Conservation (phyloP, 2,113 vertebrate genomes). For the Grammomys dolichurus region DNA sequence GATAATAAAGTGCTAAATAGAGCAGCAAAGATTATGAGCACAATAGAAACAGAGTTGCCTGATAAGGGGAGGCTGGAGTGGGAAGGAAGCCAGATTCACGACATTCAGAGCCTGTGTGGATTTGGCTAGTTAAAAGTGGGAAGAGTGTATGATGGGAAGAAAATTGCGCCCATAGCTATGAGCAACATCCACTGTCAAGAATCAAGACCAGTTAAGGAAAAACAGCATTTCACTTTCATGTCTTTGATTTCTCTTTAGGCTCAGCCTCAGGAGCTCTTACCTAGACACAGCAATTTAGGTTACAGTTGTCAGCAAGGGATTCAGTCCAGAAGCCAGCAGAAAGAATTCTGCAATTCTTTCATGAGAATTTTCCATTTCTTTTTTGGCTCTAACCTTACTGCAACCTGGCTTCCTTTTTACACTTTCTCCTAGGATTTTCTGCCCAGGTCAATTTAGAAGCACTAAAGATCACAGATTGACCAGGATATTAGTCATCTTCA, state of each 20-base stretch:
- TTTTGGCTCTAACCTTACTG: neutral
- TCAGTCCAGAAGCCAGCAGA: neutral
- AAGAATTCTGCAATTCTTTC: fast-evolving
- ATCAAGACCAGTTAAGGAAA: neutral
- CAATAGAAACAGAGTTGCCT: neutral
- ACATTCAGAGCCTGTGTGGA: neutral
- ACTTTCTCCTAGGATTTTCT: neutral
- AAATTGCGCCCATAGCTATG: neutral
- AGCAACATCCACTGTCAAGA: neutral
- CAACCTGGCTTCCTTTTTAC: neutral
- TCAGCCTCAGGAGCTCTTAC: neutral
- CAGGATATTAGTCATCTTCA: neutral
- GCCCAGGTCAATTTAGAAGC: neutral
- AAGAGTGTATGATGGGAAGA: neutral
- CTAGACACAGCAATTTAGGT: neutral
- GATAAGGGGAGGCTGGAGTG: neutral
- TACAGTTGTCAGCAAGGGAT: neutral
- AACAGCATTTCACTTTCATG: neutral
- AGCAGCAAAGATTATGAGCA: neutral
- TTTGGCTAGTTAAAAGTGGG: neutral
- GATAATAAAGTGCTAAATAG: neutral
- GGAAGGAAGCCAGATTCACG: neutral
- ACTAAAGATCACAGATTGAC: neutral
- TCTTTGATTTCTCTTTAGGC: neutral
- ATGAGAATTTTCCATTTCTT: neutral